Base-by-base conservation (phyloP, 2,888 invertebrate species). In the Ectobius pallidus region DNA sequence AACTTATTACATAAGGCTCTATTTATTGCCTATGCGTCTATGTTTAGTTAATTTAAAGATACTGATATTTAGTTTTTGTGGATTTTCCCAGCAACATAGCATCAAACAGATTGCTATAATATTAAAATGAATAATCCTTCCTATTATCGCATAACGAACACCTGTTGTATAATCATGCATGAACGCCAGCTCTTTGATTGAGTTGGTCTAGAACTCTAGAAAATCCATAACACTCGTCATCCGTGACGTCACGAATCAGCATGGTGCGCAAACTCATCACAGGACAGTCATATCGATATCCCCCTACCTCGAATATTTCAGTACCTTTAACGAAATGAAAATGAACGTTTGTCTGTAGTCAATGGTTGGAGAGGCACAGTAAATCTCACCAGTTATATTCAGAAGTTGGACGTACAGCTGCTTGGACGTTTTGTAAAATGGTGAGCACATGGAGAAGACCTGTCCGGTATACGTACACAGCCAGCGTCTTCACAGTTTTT, bases 181-280 rank as follows among this genome's bases (percentile, higher is more conserved):
- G 6, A 39, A 46, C 46, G n/a, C 27, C 55, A 3, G 55, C 3
- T 55, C 55, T 55, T 11, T 22, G 55, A 55, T 55, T 27, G 55
- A 55, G 11, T 27, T 55, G 27, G 2, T 55, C 25, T 55, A n/a
- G n/a, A n/a, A n/a, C n/a, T n/a, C n/a, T n/a, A 58, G 58, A 58
- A 58, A 58, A 58, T 58, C 58, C 58, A 58, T 58, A 58, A 58
- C 58, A 7, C 7, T 30, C 27, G 20, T 14, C 25, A 18, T 25
- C 16, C 25, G 32, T 58, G 58, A 58, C 58, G 58, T 30, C 58
- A 58, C n/a, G 25, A 9, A n/a, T 25, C 9, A 14, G 11, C 52
- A 52, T 30, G n/a, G 30, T 58, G 30, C 58, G 58, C 58, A 58
- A 25, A 30, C 58, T 58, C 58, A n/a, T n/a, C 58, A 30, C 4